Base-by-base conservation (phyloP, 2,797 vertebrate genomes). In the Hypotaenidia okinawae region DNA sequence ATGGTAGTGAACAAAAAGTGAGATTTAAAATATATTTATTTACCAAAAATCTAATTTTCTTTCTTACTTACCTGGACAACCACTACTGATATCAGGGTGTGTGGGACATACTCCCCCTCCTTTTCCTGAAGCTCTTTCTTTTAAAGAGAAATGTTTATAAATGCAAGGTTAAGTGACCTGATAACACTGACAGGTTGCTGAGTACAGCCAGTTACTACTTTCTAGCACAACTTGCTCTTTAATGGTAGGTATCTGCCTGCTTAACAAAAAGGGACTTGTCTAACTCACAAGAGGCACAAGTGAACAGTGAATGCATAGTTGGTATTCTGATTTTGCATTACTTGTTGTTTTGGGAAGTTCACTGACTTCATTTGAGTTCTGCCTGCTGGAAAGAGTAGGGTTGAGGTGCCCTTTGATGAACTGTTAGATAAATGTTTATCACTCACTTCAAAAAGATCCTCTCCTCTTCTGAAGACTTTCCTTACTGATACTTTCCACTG, bases 51-150 rank as follows among this genome's bases (percentile, higher is more conserved):
- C 41, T 41, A 41, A 41, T 41, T 43, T 47, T 23, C 22, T 47
- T 47, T 47, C 39, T 68, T 41, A 57, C 32, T 67, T 95, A 43
- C 17, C 13, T 64, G 37, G 73, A 35, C 69, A 93, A 45, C 43
- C 19, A 39, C 35, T 62, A 33, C 52, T 61, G 28, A 37, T 24
- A 66, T 13, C 52, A 32, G 33, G 8, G 16, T 74, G 12, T 3
- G 4, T 19, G 37, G 45, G 39, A 28, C 12, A 55, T 41, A 15
- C 3, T 55, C 5, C 4, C 3, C 4, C 1, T 1, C 18, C 5
- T 25, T 64, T 67, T 52, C 39, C n/a, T 59, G 16, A 59, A 69
- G 30, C 11, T 2, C 19, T 55, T 86, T 66, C 1, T 84, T 64
- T 70, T 25, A 41, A 79, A 80, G 25, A 69, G 6, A 54, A 32